phyloP scores from a whole-genome alignment of 2,888 invertebrate genomes.

The Ceramica pisi region DNA sequence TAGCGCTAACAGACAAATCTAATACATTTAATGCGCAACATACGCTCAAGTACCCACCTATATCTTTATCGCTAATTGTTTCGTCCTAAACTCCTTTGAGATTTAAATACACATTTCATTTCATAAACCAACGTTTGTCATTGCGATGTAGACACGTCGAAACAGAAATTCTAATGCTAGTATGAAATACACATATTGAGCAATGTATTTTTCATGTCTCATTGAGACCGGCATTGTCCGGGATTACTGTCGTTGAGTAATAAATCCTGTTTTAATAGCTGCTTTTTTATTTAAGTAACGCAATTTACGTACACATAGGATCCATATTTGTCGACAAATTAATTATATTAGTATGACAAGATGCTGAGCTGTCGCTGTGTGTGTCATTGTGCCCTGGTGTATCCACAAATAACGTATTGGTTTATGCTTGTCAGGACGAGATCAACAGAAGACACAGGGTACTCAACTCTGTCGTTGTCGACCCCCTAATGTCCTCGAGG shows the following conservation, averaged over 20 bases:
- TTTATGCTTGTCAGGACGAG: constrained; percentile 14
- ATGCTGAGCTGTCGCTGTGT: too few species aligned
- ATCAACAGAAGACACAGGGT: constrained; percentile 34
- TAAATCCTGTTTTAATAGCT: not conserved
- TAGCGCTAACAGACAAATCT: not conserved
- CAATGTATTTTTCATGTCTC: constrained; percentile 14
- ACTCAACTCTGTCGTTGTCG: constrained; percentile 33
- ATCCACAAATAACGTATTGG: constrained; percentile 1
- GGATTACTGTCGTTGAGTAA: constrained; percentile 5
- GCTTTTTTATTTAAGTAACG: constrained; percentile 1
- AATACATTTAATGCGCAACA: not conserved
- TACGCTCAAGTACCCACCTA: not conserved
- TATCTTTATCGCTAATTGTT: constrained; percentile 6
- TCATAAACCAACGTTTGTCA: constrained; percentile 19
- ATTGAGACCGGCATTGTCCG: not conserved
- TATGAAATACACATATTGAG: not conserved
- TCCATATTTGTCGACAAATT: not conserved
- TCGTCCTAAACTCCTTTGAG: not conserved
- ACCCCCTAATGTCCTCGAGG: constrained; percentile 56
- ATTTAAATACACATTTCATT: constrained; percentile 2
- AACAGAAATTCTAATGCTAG: constrained; percentile 17
- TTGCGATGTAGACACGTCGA: not conserved
- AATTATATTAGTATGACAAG: not conserved
- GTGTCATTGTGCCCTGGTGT: not conserved
- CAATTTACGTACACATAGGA: not conserved